These are phyloP conservation scores for Pantherophis guttatus DNA, from an alignment of 2,113 vertebrate genomes.

Conservation along the genomic window DNA sequence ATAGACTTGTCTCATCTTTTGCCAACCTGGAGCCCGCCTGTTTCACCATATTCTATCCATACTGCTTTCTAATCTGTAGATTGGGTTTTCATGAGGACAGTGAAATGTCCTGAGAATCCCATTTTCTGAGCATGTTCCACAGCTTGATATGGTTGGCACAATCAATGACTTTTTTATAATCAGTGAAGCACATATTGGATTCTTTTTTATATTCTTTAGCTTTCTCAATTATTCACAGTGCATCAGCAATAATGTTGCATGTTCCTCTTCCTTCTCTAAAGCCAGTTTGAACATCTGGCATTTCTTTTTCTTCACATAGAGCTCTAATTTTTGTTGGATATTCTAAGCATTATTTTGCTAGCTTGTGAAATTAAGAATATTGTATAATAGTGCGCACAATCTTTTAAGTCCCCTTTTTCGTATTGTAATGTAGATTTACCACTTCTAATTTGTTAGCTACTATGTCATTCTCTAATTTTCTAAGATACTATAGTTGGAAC, in stretches of 20 bases:
- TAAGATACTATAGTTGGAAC: background rate
- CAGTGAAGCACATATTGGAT: background rate
- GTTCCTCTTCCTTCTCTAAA: background rate
- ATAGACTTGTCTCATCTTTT: background rate
- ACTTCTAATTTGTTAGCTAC: background rate
- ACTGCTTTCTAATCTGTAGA: background rate
- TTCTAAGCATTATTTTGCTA: background rate
- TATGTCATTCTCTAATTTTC: background rate
- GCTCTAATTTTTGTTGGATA: background rate
- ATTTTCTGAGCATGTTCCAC: background rate
- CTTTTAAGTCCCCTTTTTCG: background rate
- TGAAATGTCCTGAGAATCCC: background rate
- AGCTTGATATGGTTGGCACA: background rate
- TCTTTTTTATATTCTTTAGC: background rate
- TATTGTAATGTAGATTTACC: background rate
- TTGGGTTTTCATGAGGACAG: background rate
- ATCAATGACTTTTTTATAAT: background rate
- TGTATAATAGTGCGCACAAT: background rate
- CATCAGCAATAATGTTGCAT: background rate
- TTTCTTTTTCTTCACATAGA: background rate
- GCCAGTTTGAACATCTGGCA: background rate
- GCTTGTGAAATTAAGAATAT: background rate
- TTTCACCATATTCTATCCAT: background rate
- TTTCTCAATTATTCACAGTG: background rate
- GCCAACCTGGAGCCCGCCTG: background rate